Evolutionary conservation across 2,888 invertebrate species (phyloP).

Genomic region (Nematopogon swammerdamellus): DNA sequence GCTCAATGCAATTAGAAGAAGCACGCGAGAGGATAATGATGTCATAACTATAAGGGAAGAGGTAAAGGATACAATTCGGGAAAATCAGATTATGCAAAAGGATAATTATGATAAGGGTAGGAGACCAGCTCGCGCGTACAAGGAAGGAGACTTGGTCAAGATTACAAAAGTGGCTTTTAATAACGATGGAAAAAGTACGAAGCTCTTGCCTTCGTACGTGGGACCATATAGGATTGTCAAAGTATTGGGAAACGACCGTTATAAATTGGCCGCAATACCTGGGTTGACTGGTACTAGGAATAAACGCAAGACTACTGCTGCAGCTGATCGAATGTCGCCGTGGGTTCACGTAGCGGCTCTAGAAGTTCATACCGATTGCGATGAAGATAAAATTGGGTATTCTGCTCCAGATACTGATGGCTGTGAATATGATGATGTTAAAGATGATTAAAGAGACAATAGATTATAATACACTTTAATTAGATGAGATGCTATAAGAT

Average conservation of each 20-base stretch:
- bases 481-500: no score
- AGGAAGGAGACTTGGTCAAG: conserved; percentile 6
- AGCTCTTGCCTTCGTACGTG: conserved; percentile 5
- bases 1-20: neutral
- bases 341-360: neutral
- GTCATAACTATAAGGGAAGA: no score
- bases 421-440: no score
- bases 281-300: conserved; percentile 4
- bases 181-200: conserved; percentile 7
- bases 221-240: conserved; percentile 6
- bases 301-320: conserved; percentile 2
- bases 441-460: no score
- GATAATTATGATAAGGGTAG: no score
- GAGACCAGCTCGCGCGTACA: conserved; percentile 3
- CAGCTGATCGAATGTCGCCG: neutral
- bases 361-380: neutral
- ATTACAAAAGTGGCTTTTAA: conserved; percentile 6
- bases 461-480: no score
- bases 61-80: no score
- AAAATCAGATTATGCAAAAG: no score
- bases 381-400: no score
- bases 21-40: neutral
- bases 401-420: no score
- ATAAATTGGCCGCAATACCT: conserved; percentile 5
- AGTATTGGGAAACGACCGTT: conserved; percentile 5